Base-by-base conservation (phyloP, 2,797 vertebrate genomes). In the Alosa sapidissima region DNA sequence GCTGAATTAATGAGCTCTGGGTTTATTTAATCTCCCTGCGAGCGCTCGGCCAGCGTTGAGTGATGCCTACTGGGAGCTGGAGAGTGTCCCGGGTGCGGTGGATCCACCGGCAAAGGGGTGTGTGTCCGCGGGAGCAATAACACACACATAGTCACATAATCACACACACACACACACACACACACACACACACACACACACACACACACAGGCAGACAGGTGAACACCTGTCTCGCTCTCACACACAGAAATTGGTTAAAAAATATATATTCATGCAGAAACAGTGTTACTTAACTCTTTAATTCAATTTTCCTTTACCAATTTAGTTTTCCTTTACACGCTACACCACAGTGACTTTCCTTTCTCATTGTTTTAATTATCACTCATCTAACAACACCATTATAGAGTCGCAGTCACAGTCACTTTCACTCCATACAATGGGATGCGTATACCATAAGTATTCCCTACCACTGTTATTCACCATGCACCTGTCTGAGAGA, bases 121-220 rank as follows among this genome's bases (percentile, higher is more conserved):
- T 41, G 16, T 78, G 36, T 72, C 65, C 13, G 21, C 13, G 13
- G 65, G 65, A 72, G 65, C 65, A 41, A 36, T 28, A 62, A 10
- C 60, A 62, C 60, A 33, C 28, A 36, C 33, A 14, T 10, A 72
- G 1, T 14, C 28, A 72, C 28, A 10, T 8, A 13, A 10, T 13
- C 62, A 68, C 62, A 28, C n/a, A 28, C 19, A n/a, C 9, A 33
- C 19, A 16, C 55, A 60, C 28, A 33, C 75, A 45, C 65, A 14
- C 21, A 51, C 83, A 87, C 81, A 84, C 68, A 55, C 54, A 36
- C 86, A 84, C n/a, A 55, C 24, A 85, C 65, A 41, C 21, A 28
- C 82, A 81, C 2, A 9, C 60, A 9, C 60, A 28, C 60, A 28
- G 1, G 7, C 60, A 65, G 3, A 6, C 52, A 21, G 3, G 52